Evolutionary conservation across 1,140 invertebrate genomes (phyloP).

Genomic region (Eulimnadia texana): DNA sequence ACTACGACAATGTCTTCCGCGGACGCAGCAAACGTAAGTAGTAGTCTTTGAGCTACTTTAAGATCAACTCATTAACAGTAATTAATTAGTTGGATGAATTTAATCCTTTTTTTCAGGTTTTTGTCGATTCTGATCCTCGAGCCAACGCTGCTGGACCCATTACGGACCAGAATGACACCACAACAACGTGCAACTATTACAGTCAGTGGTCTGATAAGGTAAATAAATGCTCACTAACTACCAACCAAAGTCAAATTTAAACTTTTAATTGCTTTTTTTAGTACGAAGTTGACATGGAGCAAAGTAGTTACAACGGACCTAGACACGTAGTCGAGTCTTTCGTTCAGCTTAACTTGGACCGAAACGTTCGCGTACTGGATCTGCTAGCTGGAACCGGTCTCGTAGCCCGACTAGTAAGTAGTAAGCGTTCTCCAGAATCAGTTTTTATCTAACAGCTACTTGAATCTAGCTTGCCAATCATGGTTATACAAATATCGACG

Average conservation of each 20-base stretch:
- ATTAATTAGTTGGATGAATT: too few relatives aligned
- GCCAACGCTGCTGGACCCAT: slow-evolving; percentile 9
- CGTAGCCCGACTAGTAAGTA: slow-evolving; percentile 11
- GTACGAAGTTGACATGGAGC: slow-evolving; percentile 15
- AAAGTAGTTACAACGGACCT: slow-evolving; percentile 9
- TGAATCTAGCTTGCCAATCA: neutral
- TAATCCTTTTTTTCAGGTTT: too few relatives aligned
- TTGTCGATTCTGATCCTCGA: neutral
- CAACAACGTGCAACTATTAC: slow-evolving; percentile 5
- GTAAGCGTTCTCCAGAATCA: neutral
- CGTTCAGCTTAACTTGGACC: slow-evolving; percentile 5
- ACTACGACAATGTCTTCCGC: too few relatives aligned
- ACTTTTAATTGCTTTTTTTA: neutral
- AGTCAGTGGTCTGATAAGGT: slow-evolving; percentile 7
- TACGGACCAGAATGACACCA: neutral
- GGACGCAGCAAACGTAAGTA: too few relatives aligned
- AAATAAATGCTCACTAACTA: neutral
- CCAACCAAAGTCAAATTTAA: neutral
- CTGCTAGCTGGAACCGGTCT: slow-evolving; percentile 12
- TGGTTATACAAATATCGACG: slow-evolving; percentile 21
- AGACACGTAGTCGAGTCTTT: slow-evolving; percentile 9
- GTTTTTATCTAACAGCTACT: too few relatives aligned
- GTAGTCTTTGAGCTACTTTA: too few relatives aligned
- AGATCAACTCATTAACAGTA: too few relatives aligned
- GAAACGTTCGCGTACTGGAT: slow-evolving; percentile 8